Base-by-base conservation (phyloP, 1,140 invertebrate species). In the Medauroidea extradentata region DNA sequence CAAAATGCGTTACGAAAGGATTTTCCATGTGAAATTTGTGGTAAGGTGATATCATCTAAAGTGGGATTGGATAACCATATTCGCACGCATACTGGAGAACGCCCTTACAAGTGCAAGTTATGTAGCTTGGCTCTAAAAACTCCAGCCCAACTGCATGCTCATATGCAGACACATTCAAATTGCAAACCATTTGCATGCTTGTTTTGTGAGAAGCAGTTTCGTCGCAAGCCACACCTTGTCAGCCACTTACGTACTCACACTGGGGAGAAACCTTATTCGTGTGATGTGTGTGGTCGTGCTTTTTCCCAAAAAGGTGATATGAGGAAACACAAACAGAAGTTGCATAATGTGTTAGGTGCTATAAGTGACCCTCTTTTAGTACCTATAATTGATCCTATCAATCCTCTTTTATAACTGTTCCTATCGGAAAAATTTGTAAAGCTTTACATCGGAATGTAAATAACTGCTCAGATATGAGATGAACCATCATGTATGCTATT, bases 1-100 rank as follows among this genome's bases (percentile, higher is more conserved):
- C 55, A 19, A 64, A 5, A 19, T 52, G 0, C 78, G 77, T 50
- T 73, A 70, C 29, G 0, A 70, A 75, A 51, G 65, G 68, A 5
- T 76, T 78, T 63, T 69, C 72, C 67, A 9, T 94, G 91, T 70
- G 75, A 79, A 11, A 84, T 90, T 1, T 94, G 92, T 68, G 85
- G 85, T n/a, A 91, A 82, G 42, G 67, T 74, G 0, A 81, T 83
- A 7, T 79, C 80, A 0, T 85, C 85, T 61, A 88, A 89, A 76
- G 87, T 90, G 0, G 91, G 91, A 9, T 70, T 94, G 7, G 77
- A 76, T 54, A 74, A 64, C 29, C 78, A 80, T 25, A 68, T 74
- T 57, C 63, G 60, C 0, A 73, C 71, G 9, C 78, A 79, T 49
- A 65, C 72, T 4, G 72, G 67, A 0, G 73, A 77, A 18, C 71